Conservation (phyloP, 2,888 invertebrate species). For the Diplazon laetatorius region DNA sequence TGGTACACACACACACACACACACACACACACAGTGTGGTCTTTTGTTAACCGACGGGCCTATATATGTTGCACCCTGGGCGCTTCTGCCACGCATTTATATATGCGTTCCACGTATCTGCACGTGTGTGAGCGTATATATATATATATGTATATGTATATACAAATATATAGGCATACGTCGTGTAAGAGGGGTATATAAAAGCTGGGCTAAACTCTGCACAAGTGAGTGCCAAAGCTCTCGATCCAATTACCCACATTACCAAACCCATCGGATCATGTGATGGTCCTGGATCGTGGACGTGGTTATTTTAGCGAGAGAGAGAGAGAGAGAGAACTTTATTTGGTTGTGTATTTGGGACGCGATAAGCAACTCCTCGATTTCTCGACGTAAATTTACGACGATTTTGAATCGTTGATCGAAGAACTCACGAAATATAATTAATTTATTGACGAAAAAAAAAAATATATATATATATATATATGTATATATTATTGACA, state of each 20-base stretch:
- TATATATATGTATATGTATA: constrained; percentile 12
- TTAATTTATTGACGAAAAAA: background rate
- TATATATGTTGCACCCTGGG: constrained; percentile 36
- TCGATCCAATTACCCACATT: constrained; percentile 65
- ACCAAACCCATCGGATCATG: constrained; percentile 60
- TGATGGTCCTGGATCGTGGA: constrained; percentile 35
- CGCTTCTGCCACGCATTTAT: too few species aligned
- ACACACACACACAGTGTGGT: constrained; percentile 54
- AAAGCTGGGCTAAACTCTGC: constrained; percentile 44
- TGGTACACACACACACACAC: constrained; percentile 50
- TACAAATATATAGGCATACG: constrained; percentile 11
- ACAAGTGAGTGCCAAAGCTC: constrained; percentile 63
- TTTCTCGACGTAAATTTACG: background rate
- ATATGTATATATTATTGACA: too few species aligned
- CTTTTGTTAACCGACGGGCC: constrained; percentile 56
- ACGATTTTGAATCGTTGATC: too few species aligned
- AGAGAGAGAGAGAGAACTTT: constrained; percentile 31
- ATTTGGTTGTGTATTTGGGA: constrained; percentile 26
- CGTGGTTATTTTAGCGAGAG: constrained; percentile 47
- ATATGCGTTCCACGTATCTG: too few species aligned
- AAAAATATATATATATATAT: background rate
- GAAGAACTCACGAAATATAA: too few species aligned
- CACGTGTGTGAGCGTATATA: background rate
- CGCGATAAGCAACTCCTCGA: background rate
- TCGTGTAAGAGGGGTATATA: constrained; percentile 33